Evolutionary conservation across 2,113 vertebrate species (phyloP).

Genomic region (Hippoglossus stenolepis): DNA sequence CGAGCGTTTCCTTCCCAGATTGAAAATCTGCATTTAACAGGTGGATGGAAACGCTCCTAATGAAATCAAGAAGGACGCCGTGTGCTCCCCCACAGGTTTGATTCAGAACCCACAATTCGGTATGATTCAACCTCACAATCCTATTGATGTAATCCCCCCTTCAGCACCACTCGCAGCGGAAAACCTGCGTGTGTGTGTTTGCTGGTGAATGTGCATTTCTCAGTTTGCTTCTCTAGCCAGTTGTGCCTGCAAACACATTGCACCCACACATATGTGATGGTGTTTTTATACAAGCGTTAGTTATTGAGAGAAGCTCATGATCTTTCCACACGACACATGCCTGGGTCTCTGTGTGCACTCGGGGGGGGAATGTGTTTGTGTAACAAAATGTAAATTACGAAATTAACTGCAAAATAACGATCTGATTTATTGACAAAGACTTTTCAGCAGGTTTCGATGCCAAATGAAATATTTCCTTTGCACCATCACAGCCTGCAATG

Average conservation of each 20-base stretch:
- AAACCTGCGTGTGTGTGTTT: constrained; percentile 1
- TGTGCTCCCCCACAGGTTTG: too few species aligned
- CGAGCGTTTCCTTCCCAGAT: neutral
- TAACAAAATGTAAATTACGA: too few species aligned
- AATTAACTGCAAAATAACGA: too few species aligned
- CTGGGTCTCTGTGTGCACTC: too few species aligned
- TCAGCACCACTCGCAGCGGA: constrained; percentile 26
- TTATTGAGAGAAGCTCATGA: too few species aligned
- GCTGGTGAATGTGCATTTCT: neutral
- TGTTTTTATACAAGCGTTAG: too few species aligned
- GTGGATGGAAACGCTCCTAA: neutral
- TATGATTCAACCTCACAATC: constrained; percentile 53
- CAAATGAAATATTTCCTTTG: neutral
- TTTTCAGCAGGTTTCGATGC: neutral
- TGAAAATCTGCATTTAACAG: neutral
- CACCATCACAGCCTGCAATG: constrained; percentile 2
- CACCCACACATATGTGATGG: too few species aligned
- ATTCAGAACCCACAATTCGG: too few species aligned
- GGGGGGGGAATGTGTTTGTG: too few species aligned
- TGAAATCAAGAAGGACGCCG: too few species aligned
- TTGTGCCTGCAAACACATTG: too few species aligned
- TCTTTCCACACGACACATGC: too few species aligned
- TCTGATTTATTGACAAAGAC: neutral
- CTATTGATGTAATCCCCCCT: constrained; percentile 40
- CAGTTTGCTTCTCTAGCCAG: neutral